Base-by-base conservation (phyloP, 2,797 vertebrate species). In the Otolemur crassicaudatus region DNA sequence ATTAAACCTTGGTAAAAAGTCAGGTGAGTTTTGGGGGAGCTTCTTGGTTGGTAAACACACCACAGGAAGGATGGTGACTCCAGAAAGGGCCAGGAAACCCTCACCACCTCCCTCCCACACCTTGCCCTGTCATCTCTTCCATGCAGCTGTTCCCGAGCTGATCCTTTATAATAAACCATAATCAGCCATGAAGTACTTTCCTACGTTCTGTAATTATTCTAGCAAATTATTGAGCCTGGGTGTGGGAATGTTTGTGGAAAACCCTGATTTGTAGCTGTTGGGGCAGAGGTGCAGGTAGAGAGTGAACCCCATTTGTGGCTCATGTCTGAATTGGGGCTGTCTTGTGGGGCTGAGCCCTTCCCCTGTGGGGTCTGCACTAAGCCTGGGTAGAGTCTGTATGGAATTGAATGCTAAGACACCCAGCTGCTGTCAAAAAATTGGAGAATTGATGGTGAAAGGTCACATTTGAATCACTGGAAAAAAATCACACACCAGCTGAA, bases 1-100 rank as follows among this genome's bases (percentile, higher is more conserved):
- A 60, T 61, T 27, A 86, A 77, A 81, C 14, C 22, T 67, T 53
- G 43, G 65, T 73, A 14, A 40, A 34, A 34, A 37, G 7, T 93
- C 29, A 87, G 13, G 65, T 4, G 67, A 81, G 22, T 12, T 70
- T 82, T 16, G 2, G 12, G n/a, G 16, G 23, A 53, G n/a, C 12
- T 27, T 83, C 20, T 3, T 20, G 5, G 13, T 76, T 83, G 27
- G 20, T 12, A 23, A 60, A 79, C 53, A 40, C 23, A 13, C n/a
- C 0, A 5, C 27, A 14, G 5, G 7, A 19, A 72, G 31, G 19
- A 3, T 27, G 17, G 43, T 1, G 1, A 40, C 19, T 5, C 6
- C 2, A 10, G 43, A 67, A 37, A 63, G 11, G 7, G 19, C 53
- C 8, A 7, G 22, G 63, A 69, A n/a, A 2, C 40, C 29, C 14